A percentile compares a stretch with the other conserved stretches of the same genome.
Conservation (phyloP, 2,113 vertebrate genomes). For the Prionailurus viverrinus region DNA sequence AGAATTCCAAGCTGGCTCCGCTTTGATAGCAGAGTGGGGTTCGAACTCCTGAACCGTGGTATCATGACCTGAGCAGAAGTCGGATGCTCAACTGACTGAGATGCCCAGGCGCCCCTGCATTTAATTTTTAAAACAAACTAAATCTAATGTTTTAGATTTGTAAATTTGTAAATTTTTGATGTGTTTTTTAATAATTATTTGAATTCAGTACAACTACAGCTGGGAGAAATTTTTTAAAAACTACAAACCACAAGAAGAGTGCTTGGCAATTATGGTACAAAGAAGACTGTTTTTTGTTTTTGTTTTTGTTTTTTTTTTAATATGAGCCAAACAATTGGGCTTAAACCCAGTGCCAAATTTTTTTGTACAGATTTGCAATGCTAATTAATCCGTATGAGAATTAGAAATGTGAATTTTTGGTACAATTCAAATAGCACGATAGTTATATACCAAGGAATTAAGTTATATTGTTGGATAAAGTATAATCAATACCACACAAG, state of each 20-base stretch:
- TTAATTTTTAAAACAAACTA: conserved; percentile 10
- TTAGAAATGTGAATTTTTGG: background rate
- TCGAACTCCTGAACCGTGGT: too few relatives aligned
- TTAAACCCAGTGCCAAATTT: background rate
- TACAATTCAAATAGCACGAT: background rate
- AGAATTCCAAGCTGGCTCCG: too few relatives aligned
- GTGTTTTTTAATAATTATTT: conserved; percentile 15
- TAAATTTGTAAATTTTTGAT: background rate
- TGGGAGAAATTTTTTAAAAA: background rate
- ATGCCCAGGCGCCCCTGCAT: background rate
- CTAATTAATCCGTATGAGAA: background rate
- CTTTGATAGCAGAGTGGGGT: too few relatives aligned
- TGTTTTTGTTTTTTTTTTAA: background rate
- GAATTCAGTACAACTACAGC: background rate
- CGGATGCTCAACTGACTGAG: too few relatives aligned
- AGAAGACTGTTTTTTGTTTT: background rate
- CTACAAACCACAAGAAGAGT: background rate
- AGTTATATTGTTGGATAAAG: background rate
- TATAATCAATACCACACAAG: background rate
- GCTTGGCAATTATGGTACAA: background rate
- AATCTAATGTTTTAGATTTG: background rate
- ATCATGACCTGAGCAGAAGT: too few relatives aligned
- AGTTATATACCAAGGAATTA: conserved; percentile 12
- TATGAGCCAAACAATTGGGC: background rate
- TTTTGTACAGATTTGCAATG: background rate